Base-by-base conservation (phyloP, 2,797 vertebrate species). In the Heteromormyrus szaboi region DNA sequence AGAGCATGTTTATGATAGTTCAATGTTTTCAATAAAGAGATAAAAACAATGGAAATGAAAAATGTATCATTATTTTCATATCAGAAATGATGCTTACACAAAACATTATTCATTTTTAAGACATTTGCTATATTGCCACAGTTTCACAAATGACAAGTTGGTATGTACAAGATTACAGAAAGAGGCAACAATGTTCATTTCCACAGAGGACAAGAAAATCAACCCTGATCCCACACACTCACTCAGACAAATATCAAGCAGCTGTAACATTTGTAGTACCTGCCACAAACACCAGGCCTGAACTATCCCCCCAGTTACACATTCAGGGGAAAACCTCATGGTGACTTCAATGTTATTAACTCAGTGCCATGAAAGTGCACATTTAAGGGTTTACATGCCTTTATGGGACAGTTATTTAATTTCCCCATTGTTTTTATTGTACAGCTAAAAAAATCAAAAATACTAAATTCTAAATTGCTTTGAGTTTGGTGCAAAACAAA, bases 81-180 rank as follows among this genome's bases (percentile, higher is more conserved):
- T 86, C 46, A 33, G 7, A 83, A 84, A 48, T 83, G 44, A 25
- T 46, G 89, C 29, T 81, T 89, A 68, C 22, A 51, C 4, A 72
- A 54, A 46, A 37, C 2, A 0, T 81, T 85, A 46, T 53, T 85
- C 8, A 85, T 53, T 48, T n/a, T 53, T 85, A 50, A 25, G 46
- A 25, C 46, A 85, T 85, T 85, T 85, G 83, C 50, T 85, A 25
- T 29, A 85, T 85, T 85, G 83, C 29, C 88, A 88, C 65, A 93
- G 91, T 90, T 92, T 90, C 90, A 93, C 91, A 89, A 87, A 89
- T 88, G 85, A 90, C 84, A 92, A 88, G 91, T 93, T 91, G 93
- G 92, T 91, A 92, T 88, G 87, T 90, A 90, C 87, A 92, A 88
- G 90, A 88, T 84, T 88, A 88, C 87, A 88, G 53, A 93, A 83